Base-by-base conservation (phyloP, 53 echinoderm and acorn worm genomes). In the Arbacia lixula region DNA sequence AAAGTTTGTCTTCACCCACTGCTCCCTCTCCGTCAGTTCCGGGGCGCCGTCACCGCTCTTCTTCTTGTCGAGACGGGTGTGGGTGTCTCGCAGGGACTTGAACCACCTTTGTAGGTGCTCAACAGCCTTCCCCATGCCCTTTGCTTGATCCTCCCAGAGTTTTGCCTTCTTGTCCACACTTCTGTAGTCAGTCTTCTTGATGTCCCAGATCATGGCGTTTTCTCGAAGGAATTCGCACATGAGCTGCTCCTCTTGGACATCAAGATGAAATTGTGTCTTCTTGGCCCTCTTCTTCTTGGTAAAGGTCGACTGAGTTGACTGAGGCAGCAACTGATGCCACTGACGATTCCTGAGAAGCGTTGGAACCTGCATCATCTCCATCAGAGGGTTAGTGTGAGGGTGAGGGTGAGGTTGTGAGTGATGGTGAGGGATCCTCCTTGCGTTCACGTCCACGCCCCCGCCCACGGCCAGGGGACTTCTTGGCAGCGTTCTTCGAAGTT, bases 51-150 rank as follows among this genome's bases (percentile, higher is more conserved):
- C 85, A 57, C 85, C 87, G 53, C 78, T 50, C 79, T 79, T 80
- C 80, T 80, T 87, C 66, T 66, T 80, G 66, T 87, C 65, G 20
- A 77, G 64, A 31, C 78, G 76, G 78, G 87, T 86, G 79, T 86
- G 64, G 65, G 35, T 78, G 78, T 78, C 87, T 86, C 87, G 43
- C 53, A 87, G 51, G 33, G 87, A 87, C 77, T 64, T 77, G 20
- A 43, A 87, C 87, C 87, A 87, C 35, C 79, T 80, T 35, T 65
- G 78, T 5, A 80, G 50, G 49, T 74, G 86, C 31, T 86, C 74
- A 4, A 27, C 41, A 86, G 86, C 75, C 60, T 86, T 86, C 30
- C 73, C 86, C 41, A 85, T 71, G 51, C 3, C 12, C 33, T 28
- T 49, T 12, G 84, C 84, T 63, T 84, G 84, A 28, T 84, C 68